These are phyloP conservation scores for Beris morrisii DNA, from an alignment of 2,888 invertebrate species.

Conservation along the genomic window DNA sequence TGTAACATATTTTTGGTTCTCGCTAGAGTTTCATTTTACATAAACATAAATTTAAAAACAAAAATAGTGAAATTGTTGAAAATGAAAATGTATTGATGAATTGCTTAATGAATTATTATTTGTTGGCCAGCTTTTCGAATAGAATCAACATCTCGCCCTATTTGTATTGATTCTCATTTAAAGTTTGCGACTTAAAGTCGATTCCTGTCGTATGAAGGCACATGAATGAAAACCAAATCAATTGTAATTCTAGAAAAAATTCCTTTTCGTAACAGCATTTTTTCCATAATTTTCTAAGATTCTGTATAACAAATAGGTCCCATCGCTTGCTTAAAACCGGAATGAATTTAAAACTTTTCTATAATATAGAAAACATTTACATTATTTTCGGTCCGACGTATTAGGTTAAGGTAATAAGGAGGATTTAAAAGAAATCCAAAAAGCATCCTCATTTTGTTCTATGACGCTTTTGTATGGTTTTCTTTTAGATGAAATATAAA, in stretches of 20 bases:
- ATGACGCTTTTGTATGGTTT: no score
- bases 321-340: constrained; percentile 37
- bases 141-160: no score
- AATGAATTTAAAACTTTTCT: constrained; percentile 23
- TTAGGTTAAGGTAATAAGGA: no score
- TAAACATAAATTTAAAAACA: neutral
- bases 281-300: constrained; percentile 23
- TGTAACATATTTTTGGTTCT: constrained; percentile 63
- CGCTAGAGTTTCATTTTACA: constrained; percentile 31
- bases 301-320: constrained; percentile 20
- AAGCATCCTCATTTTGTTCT: no score
- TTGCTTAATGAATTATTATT: neutral
- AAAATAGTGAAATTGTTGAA: neutral
- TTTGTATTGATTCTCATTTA: no score
- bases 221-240: constrained; percentile 59
- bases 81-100: neutral
- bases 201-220: constrained; percentile 36
- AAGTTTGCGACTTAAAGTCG: no score
- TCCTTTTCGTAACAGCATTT: neutral
- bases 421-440: no score
- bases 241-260: constrained; percentile 39
- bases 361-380: constrained; percentile 11
- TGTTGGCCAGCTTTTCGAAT: neutral
- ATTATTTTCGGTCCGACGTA: no score
- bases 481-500: no score